These are phyloP conservation scores for Haemorhous mexicanus DNA, from an alignment of 2,113 vertebrate genomes.

Conservation along the genomic window DNA sequence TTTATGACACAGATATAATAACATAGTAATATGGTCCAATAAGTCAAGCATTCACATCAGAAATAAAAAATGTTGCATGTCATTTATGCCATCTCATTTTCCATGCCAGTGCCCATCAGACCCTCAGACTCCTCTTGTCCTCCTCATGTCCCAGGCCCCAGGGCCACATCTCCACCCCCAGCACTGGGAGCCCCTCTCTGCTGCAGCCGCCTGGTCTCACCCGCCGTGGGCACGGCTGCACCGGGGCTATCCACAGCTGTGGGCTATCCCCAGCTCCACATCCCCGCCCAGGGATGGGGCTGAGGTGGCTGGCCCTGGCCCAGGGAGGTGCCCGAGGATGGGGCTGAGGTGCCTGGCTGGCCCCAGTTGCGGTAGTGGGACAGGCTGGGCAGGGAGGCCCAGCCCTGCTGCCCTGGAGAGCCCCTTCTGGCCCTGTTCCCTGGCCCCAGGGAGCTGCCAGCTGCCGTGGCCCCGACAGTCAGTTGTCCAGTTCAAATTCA, in stretches of 20 bases:
- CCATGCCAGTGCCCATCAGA: too few species aligned
- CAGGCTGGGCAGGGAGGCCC: not conserved
- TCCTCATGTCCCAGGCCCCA: not conserved
- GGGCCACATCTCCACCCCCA: not conserved
- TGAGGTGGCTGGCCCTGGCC: too few species aligned
- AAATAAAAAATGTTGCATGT: not conserved
- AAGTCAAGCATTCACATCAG: not conserved
- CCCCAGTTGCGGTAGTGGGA: rapidly evolving
- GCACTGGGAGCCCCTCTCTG: too few species aligned
- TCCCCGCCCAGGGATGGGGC: too few species aligned
- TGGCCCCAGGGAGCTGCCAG: not conserved
- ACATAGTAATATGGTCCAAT: not conserved
- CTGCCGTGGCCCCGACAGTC: too few species aligned
- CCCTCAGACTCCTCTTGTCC: rapidly evolving
- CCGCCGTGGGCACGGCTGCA: rapidly evolving
- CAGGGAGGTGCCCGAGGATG: too few species aligned
- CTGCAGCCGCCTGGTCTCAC: rapidly evolving
- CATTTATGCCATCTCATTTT: not conserved
- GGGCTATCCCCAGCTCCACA: rapidly evolving
- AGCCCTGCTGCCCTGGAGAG: too few species aligned
- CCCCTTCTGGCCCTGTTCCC: not conserved
- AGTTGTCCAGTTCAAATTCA: not conserved
- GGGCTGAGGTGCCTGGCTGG: too few species aligned
- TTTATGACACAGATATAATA: not conserved
- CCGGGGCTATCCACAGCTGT: rapidly evolving